Evolutionary conservation across 2,113 vertebrate species (phyloP).

Genomic region (Sula dactylatra): DNA sequence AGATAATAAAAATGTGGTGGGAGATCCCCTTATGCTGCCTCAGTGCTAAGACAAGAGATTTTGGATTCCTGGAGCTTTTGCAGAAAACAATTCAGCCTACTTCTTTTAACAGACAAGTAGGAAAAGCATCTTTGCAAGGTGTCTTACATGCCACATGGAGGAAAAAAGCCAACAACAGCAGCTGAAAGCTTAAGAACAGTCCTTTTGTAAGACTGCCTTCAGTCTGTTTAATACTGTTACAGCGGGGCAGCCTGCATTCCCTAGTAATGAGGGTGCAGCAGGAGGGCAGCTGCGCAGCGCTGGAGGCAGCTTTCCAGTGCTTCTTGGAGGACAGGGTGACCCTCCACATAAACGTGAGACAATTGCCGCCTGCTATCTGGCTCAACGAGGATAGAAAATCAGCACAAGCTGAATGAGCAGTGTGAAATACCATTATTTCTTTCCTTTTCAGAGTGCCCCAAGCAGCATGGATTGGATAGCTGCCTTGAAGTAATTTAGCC

Average conservation of each 20-base stretch:
- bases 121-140: background rate
- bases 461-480: fast-evolving
- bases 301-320: background rate
- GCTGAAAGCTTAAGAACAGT: background rate
- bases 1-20: background rate
- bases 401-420: background rate
- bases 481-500: background rate
- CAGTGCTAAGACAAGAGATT: background rate
- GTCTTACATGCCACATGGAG: background rate
- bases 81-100: background rate
- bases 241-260: fast-evolving
- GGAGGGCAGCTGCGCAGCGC: fast-evolving
- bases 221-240: background rate
- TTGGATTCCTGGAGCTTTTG: background rate
- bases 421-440: background rate
- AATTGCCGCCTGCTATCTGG: background rate
- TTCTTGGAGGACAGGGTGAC: background rate
- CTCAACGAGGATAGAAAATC: background rate
- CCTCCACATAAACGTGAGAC: fast-evolving
- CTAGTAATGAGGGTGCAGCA: background rate
- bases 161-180: background rate
- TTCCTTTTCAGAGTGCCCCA: background rate
- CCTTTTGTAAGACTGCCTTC: background rate
- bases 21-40: background rate
- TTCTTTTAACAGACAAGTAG: background rate